Percentiles rank a stretch among this genome's conserved stretches.
Conservation (phyloP, 2,888 invertebrate genomes). For the Dromius quadrimaculatus region DNA sequence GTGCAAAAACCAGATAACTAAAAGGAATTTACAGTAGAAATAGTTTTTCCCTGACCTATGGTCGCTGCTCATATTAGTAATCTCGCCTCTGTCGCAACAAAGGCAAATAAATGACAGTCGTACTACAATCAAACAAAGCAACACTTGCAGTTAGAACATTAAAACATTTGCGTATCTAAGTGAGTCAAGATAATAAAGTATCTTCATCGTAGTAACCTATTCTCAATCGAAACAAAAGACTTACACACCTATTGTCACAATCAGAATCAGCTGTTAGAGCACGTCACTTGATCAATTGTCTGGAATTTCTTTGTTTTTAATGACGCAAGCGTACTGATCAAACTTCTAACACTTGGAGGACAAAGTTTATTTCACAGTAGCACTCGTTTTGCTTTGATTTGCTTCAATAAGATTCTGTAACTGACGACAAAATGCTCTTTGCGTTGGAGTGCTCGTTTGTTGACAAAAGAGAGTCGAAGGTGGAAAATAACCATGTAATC, state of each 20-base stretch:
- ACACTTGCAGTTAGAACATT: constrained; percentile 21
- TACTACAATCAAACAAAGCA: constrained; percentile 23
- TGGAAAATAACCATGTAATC: not conserved
- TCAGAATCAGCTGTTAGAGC: constrained; percentile 29
- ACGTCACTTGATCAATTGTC: constrained; percentile 27
- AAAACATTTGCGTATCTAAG: constrained; percentile 32
- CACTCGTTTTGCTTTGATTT: not conserved
- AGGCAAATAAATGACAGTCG: constrained; percentile 24
- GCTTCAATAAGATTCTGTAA: constrained; percentile 4
- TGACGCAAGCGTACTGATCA: constrained; percentile 30
- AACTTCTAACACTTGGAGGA: not conserved
- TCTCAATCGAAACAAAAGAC: constrained; percentile 26
- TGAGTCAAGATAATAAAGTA: constrained; percentile 38
- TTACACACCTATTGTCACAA: constrained; percentile 24
- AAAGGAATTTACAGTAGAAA: not conserved
- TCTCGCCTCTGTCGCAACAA: constrained; percentile 14
- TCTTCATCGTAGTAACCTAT: constrained; percentile 27
- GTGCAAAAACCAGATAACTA: constrained; percentile 4
- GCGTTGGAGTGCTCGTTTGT: not conserved
- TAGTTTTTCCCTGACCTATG: constrained; percentile 40
- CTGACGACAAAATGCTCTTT: constrained; percentile 2
- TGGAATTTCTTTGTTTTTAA: constrained; percentile 22
- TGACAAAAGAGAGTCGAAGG: not conserved
- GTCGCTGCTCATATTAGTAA: constrained; percentile 22
- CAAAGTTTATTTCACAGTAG: not conserved